These are phyloP conservation scores for Drosophila watanabei DNA, from an alignment of 1,140 invertebrate species.

Conservation along the genomic window DNA sequence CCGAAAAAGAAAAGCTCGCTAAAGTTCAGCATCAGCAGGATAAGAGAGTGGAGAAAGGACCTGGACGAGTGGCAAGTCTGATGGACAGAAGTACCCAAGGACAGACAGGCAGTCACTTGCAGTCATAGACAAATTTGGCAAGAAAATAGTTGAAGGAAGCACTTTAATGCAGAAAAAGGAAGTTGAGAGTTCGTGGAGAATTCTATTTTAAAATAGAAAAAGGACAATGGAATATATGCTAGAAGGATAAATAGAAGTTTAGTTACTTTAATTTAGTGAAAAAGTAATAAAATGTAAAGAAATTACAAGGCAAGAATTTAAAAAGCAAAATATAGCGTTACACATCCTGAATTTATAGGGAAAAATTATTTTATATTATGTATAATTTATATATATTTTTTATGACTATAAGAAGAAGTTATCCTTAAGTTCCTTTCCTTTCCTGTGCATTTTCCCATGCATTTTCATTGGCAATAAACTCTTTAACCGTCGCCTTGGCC, in stretches of 20 bases:
- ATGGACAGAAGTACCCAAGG: constrained; percentile 24
- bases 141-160: constrained; percentile 54
- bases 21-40: constrained; percentile 59
- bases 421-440: background rate
- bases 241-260: background rate
- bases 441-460: constrained; percentile 12
- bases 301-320: background rate
- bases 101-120: constrained; percentile 66
- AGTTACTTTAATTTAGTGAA: background rate
- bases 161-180: constrained; percentile 50
- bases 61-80: constrained; percentile 36
- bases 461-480: constrained; percentile 75
- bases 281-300: background rate
- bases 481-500: constrained; percentile 59
- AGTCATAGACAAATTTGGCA: constrained; percentile 63
- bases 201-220: background rate
- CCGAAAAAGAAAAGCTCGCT: constrained; percentile 26
- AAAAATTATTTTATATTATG: no score
- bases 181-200: background rate
- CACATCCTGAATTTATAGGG: no score
- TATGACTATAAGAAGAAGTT: background rate
- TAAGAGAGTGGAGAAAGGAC: constrained; percentile 25
- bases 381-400: background rate
- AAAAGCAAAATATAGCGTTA: background rate
- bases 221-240: background rate